Percentiles rank a stretch among this genome's conserved stretches.
phyloP scores from a whole-genome alignment of 2,797 vertebrate genomes.

The Hylomyscus alleni region DNA sequence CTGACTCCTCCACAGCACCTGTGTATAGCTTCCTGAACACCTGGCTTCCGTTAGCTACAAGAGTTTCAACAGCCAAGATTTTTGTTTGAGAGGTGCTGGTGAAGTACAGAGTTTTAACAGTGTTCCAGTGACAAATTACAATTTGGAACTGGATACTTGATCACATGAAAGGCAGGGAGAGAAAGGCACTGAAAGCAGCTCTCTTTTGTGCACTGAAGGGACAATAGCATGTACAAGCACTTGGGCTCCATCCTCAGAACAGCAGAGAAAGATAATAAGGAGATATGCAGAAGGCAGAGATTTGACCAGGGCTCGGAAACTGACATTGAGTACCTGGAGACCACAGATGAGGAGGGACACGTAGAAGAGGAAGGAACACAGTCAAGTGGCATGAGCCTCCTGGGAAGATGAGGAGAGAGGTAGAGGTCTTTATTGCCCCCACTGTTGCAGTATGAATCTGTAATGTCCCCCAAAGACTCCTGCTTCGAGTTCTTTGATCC shows the following conservation, averaged over 20 bases:
- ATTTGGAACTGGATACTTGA: background rate
- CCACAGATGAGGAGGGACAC: background rate
- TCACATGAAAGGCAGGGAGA: background rate
- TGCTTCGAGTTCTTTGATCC: background rate
- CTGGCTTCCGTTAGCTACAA: background rate
- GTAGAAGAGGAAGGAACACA: too few species aligned
- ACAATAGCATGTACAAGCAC: background rate
- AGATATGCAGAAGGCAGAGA: background rate
- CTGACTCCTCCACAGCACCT: accelerated
- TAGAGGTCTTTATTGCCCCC: too few species aligned
- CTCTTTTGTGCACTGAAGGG: background rate
- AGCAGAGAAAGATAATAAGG: background rate
- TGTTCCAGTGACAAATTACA: background rate
- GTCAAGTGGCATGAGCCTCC: background rate
- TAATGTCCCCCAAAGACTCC: background rate
- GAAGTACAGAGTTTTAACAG: background rate
- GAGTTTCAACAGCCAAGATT: background rate
- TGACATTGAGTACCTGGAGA: background rate
- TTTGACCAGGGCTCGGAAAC: background rate
- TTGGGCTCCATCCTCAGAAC: background rate
- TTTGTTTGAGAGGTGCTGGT: background rate
- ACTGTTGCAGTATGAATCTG: background rate
- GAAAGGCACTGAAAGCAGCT: background rate
- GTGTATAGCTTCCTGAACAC: background rate
- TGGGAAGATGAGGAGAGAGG: background rate